These are phyloP conservation scores for Papilio demoleus DNA, from an alignment of 2,888 invertebrate genomes.

Conservation along the genomic window DNA sequence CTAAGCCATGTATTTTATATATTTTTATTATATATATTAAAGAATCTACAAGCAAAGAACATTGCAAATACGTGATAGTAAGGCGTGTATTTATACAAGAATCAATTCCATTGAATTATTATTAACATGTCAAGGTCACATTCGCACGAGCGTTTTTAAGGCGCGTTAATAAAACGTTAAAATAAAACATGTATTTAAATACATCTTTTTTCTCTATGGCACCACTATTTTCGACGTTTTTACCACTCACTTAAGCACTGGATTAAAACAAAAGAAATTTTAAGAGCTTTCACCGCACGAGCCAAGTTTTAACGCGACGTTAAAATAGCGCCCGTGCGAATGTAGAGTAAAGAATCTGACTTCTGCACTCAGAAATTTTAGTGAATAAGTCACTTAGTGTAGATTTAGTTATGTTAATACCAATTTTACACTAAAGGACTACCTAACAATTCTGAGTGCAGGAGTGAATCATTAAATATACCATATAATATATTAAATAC, in stretches of 20 bases:
- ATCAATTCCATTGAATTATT: constrained; percentile 41
- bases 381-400: neutral
- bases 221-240: no score
- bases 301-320: no score
- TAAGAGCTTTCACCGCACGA: no score
- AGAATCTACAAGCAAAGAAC: constrained; percentile 28
- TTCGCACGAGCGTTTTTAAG: no score
- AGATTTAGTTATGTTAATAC: neutral
- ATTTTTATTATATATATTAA: constrained; percentile 25
- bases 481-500: neutral
- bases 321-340: no score
- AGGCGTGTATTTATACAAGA: constrained; percentile 25
- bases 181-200: no score
- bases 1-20: neutral
- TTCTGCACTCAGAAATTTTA: neutral
- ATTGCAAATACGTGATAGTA: constrained; percentile 35
- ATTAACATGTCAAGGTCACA: no score
- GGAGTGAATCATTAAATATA: neutral
- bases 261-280: no score
- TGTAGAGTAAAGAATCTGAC: neutral
- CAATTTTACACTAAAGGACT: neutral
- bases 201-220: no score
- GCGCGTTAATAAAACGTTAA: no score
- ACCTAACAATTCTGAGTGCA: neutral
- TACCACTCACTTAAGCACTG: no score